Conservation (phyloP, 2,113 vertebrate species). For the Baryphthengus martii region DNA sequence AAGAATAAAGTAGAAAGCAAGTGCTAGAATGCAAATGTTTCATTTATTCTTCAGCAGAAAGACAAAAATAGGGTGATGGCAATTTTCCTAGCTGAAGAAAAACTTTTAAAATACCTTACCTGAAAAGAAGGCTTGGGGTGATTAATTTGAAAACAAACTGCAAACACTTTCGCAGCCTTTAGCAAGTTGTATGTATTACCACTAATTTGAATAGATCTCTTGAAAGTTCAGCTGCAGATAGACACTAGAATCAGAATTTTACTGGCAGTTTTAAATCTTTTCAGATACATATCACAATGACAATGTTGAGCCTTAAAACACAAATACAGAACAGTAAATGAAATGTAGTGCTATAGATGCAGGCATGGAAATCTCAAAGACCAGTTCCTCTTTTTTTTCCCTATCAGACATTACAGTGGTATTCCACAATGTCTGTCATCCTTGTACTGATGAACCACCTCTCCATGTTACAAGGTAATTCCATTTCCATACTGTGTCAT, state of each 20-base stretch:
- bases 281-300: neutral
- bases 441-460: neutral
- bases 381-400: neutral
- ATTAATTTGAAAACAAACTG: neutral
- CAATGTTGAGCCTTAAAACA: neutral
- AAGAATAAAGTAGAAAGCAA: neutral
- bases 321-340: neutral
- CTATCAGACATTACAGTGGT: neutral
- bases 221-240: neutral
- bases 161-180: neutral
- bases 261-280: neutral
- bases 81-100: neutral
- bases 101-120: neutral
- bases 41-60: neutral
- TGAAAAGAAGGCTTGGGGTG: neutral
- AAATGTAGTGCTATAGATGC: neutral
- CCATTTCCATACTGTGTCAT: neutral
- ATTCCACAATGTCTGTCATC: neutral
- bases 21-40: neutral
- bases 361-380: neutral
- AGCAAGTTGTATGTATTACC: neutral
- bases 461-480: neutral
- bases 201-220: neutral
- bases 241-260: neutral
- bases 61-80: neutral